Percentiles rank a stretch among this genome's conserved stretches.
Conservation (phyloP, 2,797 vertebrate genomes). For the Sebastes kiyomatsui region DNA sequence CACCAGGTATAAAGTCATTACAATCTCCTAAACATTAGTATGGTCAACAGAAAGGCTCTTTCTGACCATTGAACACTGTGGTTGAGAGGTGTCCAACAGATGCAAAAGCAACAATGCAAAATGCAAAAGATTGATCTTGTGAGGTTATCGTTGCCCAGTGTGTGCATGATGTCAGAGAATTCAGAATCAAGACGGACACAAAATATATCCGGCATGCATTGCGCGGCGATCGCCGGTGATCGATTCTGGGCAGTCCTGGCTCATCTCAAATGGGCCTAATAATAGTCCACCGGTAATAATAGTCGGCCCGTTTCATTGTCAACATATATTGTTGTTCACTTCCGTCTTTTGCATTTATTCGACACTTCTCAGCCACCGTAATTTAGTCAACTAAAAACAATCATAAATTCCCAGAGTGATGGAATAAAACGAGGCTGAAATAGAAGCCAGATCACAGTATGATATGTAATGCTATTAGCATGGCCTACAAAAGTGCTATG, state of each 20-base stretch:
- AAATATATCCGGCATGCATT: not conserved
- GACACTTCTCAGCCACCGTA: not conserved
- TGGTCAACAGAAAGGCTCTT: conserved; percentile 3
- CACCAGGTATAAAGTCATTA: conserved; percentile 13
- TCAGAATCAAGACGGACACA: not conserved
- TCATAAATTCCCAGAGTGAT: not conserved
- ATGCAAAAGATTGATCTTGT: not conserved
- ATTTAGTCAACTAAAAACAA: not conserved
- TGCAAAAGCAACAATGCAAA: not conserved
- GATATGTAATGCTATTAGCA: not conserved
- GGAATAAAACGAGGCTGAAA: not conserved
- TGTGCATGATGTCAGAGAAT: not conserved
- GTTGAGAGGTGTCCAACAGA: not conserved
- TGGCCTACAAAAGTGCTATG: not conserved
- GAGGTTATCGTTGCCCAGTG: not conserved
- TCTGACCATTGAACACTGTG: not conserved
- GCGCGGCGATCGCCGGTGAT: not conserved
- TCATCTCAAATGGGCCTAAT: not conserved
- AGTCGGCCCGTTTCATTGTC: not conserved
- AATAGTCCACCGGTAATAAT: not conserved
- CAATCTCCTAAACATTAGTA: conserved; percentile 13
- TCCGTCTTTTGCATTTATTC: not conserved
- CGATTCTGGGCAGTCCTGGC: not conserved
- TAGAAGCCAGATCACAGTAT: not conserved
- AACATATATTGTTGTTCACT: not conserved